Conservation (phyloP, 1,140 invertebrate genomes). For the Gryon sp. region DNA sequence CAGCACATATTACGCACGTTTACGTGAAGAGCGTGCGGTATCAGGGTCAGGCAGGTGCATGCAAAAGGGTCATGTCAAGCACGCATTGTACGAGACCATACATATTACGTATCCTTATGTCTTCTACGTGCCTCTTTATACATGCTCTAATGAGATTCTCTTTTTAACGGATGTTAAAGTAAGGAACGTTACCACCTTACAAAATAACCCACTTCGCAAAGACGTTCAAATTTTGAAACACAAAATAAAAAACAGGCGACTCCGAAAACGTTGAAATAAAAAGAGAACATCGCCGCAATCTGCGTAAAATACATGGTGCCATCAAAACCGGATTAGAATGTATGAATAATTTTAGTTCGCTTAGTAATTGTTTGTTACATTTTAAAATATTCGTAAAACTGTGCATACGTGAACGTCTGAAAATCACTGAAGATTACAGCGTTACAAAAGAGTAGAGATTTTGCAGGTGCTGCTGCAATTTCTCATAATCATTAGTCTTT, state of each 20-base stretch:
- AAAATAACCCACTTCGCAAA: slow-evolving; percentile 13
- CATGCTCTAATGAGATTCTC: slow-evolving; percentile 62
- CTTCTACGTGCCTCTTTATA: slow-evolving; percentile 45
- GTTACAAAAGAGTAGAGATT: slow-evolving; percentile 46
- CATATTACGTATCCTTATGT: slow-evolving; percentile 42
- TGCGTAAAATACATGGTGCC: slow-evolving; percentile 15
- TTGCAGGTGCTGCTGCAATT: slow-evolving; percentile 54
- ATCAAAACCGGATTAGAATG: slow-evolving; percentile 29
- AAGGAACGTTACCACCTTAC: background rate
- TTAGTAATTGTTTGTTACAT: slow-evolving; percentile 41
- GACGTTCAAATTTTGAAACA: background rate
- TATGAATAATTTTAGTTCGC: slow-evolving; percentile 33
- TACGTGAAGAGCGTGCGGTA: slow-evolving; percentile 48
- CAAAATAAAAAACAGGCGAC: slow-evolving; percentile 2
- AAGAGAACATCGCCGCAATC: background rate
- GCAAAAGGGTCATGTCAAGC: slow-evolving; percentile 66
- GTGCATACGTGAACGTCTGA: slow-evolving; percentile 12
- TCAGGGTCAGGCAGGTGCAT: slow-evolving; percentile 76
- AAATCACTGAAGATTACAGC: slow-evolving; percentile 22
- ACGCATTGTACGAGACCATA: slow-evolving; percentile 42
- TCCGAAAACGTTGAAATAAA: background rate
- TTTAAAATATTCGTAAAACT: slow-evolving; percentile 42
- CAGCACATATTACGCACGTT: slow-evolving; percentile 63
- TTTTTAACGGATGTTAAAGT: slow-evolving; percentile 1
- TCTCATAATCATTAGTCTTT: slow-evolving; percentile 73